Base-by-base conservation (phyloP, 2,113 vertebrate species). In the Manacus vitellinus region DNA sequence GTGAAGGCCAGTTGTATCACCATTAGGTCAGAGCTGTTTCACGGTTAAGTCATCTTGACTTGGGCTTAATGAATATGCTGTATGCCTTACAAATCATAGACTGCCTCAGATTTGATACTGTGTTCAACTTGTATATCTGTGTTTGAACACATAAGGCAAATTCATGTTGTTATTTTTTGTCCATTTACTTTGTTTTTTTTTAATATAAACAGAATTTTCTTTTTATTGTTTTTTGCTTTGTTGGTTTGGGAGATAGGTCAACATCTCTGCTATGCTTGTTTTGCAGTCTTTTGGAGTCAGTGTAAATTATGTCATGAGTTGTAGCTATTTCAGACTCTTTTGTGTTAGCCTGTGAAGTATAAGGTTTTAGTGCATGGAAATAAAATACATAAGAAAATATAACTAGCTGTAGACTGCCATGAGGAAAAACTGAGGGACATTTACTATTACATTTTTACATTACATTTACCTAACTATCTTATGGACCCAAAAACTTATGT, bases 401-500 rank as follows among this genome's bases (percentile, higher is more conserved):
- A 73, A 39, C 3, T 68, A 61, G 6, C 14, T 35, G 14, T 67
- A 28, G 18, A 19, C 27, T 73, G 14, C 9, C 13, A 5, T 43
- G 13, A 72, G 24, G 37, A 47, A 44, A 59, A 94, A 56, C 5
- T 14, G 4, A 85, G 21, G 59, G 21, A 21, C 10, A 5, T 43
- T 95, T 68, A 14, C 14, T 85, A 8, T 27, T 51, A 27, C 49
- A 27, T 51, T 51, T 51, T 51, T 51, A 14, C 14, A 27, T 51
- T 27, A 25, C 14, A 51, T 52, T 52, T 43, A 35, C 31, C 6
- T 71, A n/a, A 28, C 13, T 89, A 0, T 41, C 9, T 49, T 65
- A 16, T 0, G 24, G 27, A 35, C 24, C 4, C 49, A 39, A 59
- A 68, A 55, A 8, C 28, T 8, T 62, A 0, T 31, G 27, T 67